Base-by-base conservation (phyloP, 2,888 invertebrate species). In the Ormyrus nitidulus region DNA sequence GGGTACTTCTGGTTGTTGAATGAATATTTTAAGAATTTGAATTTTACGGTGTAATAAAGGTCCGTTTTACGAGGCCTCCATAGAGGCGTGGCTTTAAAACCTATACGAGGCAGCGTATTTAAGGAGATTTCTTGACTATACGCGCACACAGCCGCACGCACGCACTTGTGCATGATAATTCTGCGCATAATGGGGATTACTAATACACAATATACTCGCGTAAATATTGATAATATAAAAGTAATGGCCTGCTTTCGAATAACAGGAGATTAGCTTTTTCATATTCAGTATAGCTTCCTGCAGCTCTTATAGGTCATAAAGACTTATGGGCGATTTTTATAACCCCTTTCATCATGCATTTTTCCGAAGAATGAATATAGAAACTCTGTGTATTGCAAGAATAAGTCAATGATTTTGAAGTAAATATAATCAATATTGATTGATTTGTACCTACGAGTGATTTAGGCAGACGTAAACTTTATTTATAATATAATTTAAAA, bases 281-380 rank as follows among this genome's bases (percentile, higher is more conserved):
- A 65, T 64, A 6, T 11, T 2, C 19, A n/a, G 49, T 65, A 74
- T 65, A 64, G 34, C n/a, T 62, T 13, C n/a, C 19, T 58, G 49
- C 34, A 68, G 59, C 53, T 75, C 46, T 51, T 53, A 44, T n/a
- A 4, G 59, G 9, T 34, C 48, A 54, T 62, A 69, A 76, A 76
- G 62, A 76, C 53, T 75, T 66, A 74, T 65, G 69, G 62, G 53
- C 68, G 62, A 69, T 62, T 76, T 76, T 76, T 76, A 76, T 44
- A 51, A 62, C 19, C 9, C 19, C 61, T 61, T 75, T 68, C 54
- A 11, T 70, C 48, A 48, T 69, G 44, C 48, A 19, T 56, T 11
- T 54, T 73, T 48, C 34, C 34, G 2, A 34, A 2, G 34, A 34
- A 34, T 34, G 34, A 34, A 34, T 34, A 34, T 34, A 34, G 34